Evolutionary conservation across 1,140 invertebrate species (phyloP).

Genomic region (Heliconius hewitsoni): DNA sequence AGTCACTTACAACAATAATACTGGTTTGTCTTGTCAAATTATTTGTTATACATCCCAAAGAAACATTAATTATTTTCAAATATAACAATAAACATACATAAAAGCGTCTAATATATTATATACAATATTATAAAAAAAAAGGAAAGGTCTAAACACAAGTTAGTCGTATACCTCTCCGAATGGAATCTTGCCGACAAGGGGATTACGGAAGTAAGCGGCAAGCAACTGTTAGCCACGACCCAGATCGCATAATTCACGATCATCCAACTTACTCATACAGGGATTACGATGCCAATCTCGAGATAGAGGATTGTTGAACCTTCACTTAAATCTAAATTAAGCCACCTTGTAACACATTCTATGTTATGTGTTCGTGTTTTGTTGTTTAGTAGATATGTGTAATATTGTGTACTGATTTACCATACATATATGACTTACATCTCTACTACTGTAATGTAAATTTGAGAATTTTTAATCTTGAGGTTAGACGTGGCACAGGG

Average conservation of each 20-base stretch:
- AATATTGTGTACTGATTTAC: too few species aligned
- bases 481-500: too few species aligned
- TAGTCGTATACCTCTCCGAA: slow-evolving; percentile 1
- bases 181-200: slow-evolving; percentile 28
- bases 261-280: slow-evolving; percentile 56
- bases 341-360: neutral
- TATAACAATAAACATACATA: too few species aligned
- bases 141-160: neutral
- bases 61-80: too few species aligned
- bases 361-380: neutral
- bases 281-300: slow-evolving; percentile 54
- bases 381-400: neutral
- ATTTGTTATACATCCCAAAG: too few species aligned
- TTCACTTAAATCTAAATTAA: slow-evolving; percentile 26
- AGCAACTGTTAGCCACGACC: slow-evolving; percentile 53
- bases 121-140: neutral
- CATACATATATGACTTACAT: too few species aligned
- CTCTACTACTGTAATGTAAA: too few species aligned
- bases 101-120: neutral
- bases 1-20: too few species aligned
- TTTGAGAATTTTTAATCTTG: too few species aligned
- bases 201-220: slow-evolving; percentile 31
- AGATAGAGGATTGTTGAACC: slow-evolving; percentile 51
- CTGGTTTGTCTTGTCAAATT: too few species aligned
- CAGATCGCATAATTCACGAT: slow-evolving; percentile 57